Evolutionary conservation across 2,888 invertebrate genomes (phyloP), one percentile per base, ranked within the genome.

Genomic region (Pachymerium ferrugineum): DNA sequence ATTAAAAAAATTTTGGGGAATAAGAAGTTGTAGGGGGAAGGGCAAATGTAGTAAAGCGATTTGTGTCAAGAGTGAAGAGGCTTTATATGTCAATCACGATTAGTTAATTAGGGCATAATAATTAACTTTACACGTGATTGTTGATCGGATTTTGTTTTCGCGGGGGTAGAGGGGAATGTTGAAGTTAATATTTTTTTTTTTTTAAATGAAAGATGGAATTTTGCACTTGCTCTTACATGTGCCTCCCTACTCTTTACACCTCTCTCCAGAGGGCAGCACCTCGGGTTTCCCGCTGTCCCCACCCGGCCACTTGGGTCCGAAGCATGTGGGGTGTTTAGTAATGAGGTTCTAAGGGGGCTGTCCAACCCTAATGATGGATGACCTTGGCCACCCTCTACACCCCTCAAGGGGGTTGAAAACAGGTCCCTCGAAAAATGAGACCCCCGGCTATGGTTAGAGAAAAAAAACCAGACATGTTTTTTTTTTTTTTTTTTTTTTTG

Each of bases 241-340:
- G 3, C 16, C 47, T 16, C 47, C 14, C 47, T 54, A 10, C 47
- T n/a, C 47, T 54, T 54, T 54, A 54, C 47, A 54, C 47, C 47
- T n/a, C 47, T 54, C 47, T 54, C 47, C 47, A 22, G 47, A 54
- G 47, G 47, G 47, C 47, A 54, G 19, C 47, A 54, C 47, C 47
- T 54, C 47, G 47, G 47, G 47, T 54, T 54, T 54, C 47, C 47
- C 47, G 47, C 16, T 22, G 47, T 54, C 47, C 47, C 47, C 47
- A 54, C 47, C 47, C 47, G 47, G 47, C 47, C 47, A 54, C 47
- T 54, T 54, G 47, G 47, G 47, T 54, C 47, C 47, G 47, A 22
- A 19, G 47, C 47, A 19, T 54, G 47, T 54, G 47, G 47, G 47
- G 47, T 22, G 47, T 54, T 54, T 54, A 19, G 47, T 54, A 54